Base-by-base conservation (phyloP, 1,140 invertebrate species). In the Lepidurus arcticus region DNA sequence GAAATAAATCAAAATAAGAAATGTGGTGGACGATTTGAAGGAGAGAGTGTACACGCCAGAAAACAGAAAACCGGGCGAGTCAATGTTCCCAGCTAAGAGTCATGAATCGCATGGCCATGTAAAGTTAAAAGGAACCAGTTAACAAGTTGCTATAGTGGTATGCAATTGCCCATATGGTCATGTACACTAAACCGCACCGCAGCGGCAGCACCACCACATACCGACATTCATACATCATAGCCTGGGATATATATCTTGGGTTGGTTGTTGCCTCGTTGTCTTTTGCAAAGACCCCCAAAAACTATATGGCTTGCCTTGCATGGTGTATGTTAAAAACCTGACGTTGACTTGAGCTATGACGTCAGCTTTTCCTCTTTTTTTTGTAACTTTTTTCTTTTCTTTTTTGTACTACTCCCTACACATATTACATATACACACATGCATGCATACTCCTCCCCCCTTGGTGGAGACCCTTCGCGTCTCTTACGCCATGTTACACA, bases 131-230 rank as follows among this genome's bases (percentile, higher is more conserved):
- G 53, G 53, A 65, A 65, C 53, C 21, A 65, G 53, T 65, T 9
- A 65, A 65, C 53, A 65, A 65, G 53, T 65, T 65, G 53, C 53
- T 16, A 65, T 16, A 65, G 53, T 16, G 53, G 13, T 65, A 65
- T 65, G 53, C 53, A 65, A 65, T 65, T 9, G 53, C 53, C 53
- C 53, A 65, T 65, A 11, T 65, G 53, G 53, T 16, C 53, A 9
- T 65, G 53, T 16, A 65, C 53, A 65, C 53, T 21, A 13, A 65
- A 65, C 53, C 53, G 53, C 53, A 65, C 53, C 53, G 53, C 53
- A 65, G 53, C 53, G 21, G 53, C 53, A 65, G 53, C 53, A 65
- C 8, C 53, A 21, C 53, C 13, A 21, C 53, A 65, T 65, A 65
- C 53, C 53, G 53, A 65, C 53, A 13, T 65, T 65, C 16, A 65